phyloP scores from a whole-genome alignment of 1,140 invertebrate species.

The Sminthurides bifidus region DNA sequence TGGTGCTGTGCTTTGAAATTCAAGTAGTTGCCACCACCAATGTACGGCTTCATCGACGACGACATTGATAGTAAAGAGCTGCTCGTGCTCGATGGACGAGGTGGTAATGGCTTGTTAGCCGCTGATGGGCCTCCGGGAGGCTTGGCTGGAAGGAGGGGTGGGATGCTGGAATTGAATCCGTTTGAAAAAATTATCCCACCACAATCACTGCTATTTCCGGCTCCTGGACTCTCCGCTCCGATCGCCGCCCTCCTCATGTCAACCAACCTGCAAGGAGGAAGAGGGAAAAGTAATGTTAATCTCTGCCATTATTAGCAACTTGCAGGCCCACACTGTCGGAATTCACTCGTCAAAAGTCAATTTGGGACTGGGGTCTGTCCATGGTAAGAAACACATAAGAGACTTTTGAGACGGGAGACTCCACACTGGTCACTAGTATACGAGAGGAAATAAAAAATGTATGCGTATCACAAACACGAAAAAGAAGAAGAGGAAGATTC shows the following conservation, averaged over 20 bases:
- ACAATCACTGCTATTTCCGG: slow-evolving; percentile 15
- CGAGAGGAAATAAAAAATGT: no score
- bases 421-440: no score
- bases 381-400: not conserved
- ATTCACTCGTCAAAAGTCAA: no score
- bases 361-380: not conserved
- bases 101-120: slow-evolving; percentile 25
- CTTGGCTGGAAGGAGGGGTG: slow-evolving; percentile 28
- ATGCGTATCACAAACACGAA: no score
- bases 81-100: slow-evolving; percentile 21
- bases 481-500: no score
- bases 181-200: no score
- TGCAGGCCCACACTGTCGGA: no score
- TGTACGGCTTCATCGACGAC: slow-evolving; percentile 11
- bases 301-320: no score
- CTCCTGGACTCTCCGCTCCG: slow-evolving; percentile 24
- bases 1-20: not conserved
- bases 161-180: not conserved
- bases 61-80: slow-evolving; percentile 12
- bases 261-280: slow-evolving; percentile 30
- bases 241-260: slow-evolving; percentile 32
- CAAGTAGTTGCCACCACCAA: slow-evolving; percentile 6
- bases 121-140: slow-evolving; percentile 13
- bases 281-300: no score
- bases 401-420: no score